These are phyloP conservation scores for Sebastes hopkinsi DNA, from an alignment of 2,797 vertebrate genomes.

Conservation along the genomic window DNA sequence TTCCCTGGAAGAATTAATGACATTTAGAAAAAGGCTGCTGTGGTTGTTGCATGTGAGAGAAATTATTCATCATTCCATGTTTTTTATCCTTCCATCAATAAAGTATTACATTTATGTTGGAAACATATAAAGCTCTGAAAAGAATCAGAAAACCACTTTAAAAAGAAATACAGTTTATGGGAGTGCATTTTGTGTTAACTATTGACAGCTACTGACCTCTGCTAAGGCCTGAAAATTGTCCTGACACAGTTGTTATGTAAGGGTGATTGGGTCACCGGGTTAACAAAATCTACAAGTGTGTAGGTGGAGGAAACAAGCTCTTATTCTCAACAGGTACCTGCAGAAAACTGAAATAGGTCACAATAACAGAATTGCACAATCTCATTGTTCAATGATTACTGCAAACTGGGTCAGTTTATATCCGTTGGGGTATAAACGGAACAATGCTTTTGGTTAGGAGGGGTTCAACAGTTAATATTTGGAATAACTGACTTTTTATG, in stretches of 20 bases:
- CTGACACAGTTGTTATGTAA: background rate
- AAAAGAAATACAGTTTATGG: background rate
- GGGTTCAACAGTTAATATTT: background rate
- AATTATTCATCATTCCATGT: background rate
- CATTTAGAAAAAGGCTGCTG: background rate
- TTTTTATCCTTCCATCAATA: background rate
- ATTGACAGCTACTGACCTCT: background rate
- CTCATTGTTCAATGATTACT: background rate
- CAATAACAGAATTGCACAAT: background rate
- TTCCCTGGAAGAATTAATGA: background rate
- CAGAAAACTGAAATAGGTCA: background rate
- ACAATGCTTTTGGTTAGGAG: background rate
- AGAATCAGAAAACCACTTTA: background rate
- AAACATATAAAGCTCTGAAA: slow-evolving; percentile 1
- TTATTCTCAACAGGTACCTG: background rate
- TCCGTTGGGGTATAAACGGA: background rate
- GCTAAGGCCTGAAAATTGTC: background rate
- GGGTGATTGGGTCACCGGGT: background rate
- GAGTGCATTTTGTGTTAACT: background rate
- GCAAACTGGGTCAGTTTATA: background rate
- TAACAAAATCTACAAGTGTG: background rate
- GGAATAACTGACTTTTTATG: background rate
- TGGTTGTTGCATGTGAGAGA: slow-evolving; percentile 7
- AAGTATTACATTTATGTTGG: background rate
- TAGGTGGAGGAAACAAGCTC: background rate